Evolutionary conservation across 2,888 invertebrate genomes (phyloP), one percentile per base, ranked within the genome.

Genomic region (Neoascia interrupta): DNA sequence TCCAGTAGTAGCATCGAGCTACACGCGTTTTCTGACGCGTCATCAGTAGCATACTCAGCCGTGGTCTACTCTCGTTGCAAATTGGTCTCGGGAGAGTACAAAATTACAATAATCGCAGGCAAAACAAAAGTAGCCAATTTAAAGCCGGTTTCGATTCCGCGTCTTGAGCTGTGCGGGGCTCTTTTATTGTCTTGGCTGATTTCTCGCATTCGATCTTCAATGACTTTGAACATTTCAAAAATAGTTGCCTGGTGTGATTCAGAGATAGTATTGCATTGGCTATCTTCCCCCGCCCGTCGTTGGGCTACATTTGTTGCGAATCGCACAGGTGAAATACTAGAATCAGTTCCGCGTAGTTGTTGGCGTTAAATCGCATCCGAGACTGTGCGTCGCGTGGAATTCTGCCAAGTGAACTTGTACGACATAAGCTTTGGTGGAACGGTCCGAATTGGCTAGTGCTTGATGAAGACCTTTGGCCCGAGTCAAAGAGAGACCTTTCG

Each of bases 361-460:
- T 26, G 26, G 8, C 26, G 26, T 8, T 26, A 4, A 26, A 8
- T 26, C n/a, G n/a, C n/a, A n/a, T n/a, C n/a, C n/a, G n/a, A n/a
- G n/a, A 73, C 80, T 81, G 79, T 53, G 81, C 81, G 0, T 81
- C 81, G 1, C 64, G 81, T 2, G 81, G n/a, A n/a, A n/a, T n/a
- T n/a, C n/a, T n/a, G n/a, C n/a, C n/a, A n/a, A n/a, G n/a, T n/a
- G n/a, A n/a, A 0, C 36, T 81, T 0, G 10, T 66, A 3, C n/a
- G 61, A 3, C 70, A 68, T 21, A 16, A 19, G 1, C 26, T 82
- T 0, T 81, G 82, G 81, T 82, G 81, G 81, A 37, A 39, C 4
- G 81, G 81, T n/a, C 81, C 81, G 1, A 8, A 19, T 0, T 82
- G 74, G 79, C n/a, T 81, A 11, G 19, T 10, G 1, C 1, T 19